A percentile compares a stretch with the other conserved stretches of the same genome.
Evolutionary conservation across 2,797 vertebrate genomes (phyloP).

Genomic region (Pseudochaenichthys georgianus): DNA sequence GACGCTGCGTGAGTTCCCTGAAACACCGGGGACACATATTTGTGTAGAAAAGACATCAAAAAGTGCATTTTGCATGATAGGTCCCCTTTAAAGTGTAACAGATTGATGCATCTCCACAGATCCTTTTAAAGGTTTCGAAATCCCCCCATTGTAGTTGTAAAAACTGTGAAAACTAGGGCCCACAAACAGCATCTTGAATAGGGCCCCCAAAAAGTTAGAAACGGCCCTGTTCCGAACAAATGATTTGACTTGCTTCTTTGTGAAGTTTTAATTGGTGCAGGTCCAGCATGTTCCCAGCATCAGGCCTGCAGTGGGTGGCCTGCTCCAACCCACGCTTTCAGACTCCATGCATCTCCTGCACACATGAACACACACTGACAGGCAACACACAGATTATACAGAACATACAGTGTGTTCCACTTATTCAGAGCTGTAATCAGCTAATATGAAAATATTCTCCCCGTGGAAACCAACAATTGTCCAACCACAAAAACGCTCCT

Average conservation of each 20-base stretch:
- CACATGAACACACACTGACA: slow-evolving; percentile 24
- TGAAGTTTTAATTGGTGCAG: slow-evolving; percentile 46
- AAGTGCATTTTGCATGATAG: no score
- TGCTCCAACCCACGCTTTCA: slow-evolving; percentile 46
- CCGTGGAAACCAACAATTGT: slow-evolving; percentile 63
- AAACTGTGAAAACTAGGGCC: no score
- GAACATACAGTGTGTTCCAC: slow-evolving; percentile 38
- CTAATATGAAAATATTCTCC: slow-evolving; percentile 70
- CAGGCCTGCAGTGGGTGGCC: slow-evolving; percentile 71
- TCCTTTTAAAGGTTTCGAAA: no score
- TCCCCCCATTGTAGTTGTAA: no score
- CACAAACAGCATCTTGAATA: no score
- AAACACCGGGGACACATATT: no score
- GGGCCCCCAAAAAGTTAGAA: no score
- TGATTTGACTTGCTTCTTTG: background rate
- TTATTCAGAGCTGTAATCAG: slow-evolving; percentile 65
- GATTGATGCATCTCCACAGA: no score
- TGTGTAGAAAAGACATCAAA: no score
- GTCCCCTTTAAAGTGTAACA: no score
- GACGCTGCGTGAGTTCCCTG: no score
- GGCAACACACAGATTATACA: slow-evolving; percentile 23
- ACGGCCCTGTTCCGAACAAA: background rate
- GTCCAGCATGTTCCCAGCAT: slow-evolving; percentile 40
- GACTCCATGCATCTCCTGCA: slow-evolving; percentile 32
- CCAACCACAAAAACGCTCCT: slow-evolving; percentile 56